A percentile compares a stretch with the other conserved stretches of the same genome.
phyloP scores from a whole-genome alignment of 1,140 invertebrate species.

The Halyomorpha halys region DNA sequence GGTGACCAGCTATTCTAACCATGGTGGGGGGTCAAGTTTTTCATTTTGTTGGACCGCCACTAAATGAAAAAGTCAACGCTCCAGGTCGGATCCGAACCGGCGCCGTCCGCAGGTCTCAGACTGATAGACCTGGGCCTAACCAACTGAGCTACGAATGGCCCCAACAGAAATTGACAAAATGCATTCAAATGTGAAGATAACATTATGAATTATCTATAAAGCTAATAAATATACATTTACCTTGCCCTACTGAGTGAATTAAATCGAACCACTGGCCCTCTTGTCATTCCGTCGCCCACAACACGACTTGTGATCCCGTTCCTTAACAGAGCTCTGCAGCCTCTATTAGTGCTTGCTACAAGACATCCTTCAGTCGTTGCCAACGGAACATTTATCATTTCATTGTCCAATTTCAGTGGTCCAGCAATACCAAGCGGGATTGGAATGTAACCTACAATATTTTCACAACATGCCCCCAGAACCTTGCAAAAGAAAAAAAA shows the following conservation, averaged over 20 bases:
- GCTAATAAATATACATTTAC: background rate
- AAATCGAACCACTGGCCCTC: conserved; percentile 87
- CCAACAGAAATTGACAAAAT: too few relatives aligned
- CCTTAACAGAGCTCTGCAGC: conserved; percentile 75
- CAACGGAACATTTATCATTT: conserved; percentile 83
- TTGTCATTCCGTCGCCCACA: conserved; percentile 90
- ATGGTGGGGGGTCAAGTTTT: too few relatives aligned
- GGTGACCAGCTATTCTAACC: too few relatives aligned
- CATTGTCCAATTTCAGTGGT: conserved; percentile 76
- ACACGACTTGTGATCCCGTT: conserved; percentile 65
- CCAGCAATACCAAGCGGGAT: conserved; percentile 93
- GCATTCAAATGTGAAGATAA: too few relatives aligned
- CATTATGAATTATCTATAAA: too few relatives aligned
- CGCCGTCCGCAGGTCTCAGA: too few relatives aligned
- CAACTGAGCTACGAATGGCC: too few relatives aligned
- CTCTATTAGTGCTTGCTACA: conserved; percentile 93
- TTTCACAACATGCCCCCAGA: conserved; percentile 94
- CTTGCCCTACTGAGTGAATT: conserved; percentile 61
- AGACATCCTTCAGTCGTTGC: conserved; percentile 98
- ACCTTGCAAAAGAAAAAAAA: conserved; percentile 84
- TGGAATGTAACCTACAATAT: conserved; percentile 94
- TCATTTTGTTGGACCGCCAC: too few relatives aligned
- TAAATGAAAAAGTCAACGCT: too few relatives aligned
- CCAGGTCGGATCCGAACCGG: too few relatives aligned
- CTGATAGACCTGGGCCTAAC: too few relatives aligned